phyloP scores from a whole-genome alignment of 2,113 vertebrate genomes.

The Silurus asotus region DNA sequence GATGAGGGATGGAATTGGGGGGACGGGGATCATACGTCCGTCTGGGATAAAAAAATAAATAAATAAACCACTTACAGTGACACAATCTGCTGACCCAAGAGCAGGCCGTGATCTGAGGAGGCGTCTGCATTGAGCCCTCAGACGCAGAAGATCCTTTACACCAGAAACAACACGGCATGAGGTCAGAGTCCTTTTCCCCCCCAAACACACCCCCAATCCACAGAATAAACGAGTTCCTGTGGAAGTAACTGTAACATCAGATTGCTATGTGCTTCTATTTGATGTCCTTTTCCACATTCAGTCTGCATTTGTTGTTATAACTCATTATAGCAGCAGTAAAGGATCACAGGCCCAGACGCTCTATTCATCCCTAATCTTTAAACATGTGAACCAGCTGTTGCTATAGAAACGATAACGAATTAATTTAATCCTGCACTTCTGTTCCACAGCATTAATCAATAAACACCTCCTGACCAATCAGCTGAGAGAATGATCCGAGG shows the following conservation, averaged over 20 bases:
- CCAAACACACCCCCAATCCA: neutral
- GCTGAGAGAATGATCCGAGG: neutral
- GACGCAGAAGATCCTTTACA: conserved; percentile 42
- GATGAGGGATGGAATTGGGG: neutral
- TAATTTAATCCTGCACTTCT: no score
- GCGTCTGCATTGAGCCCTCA: conserved; percentile 58
- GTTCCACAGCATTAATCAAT: neutral
- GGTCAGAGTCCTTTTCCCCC: neutral
- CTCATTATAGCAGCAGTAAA: no score
- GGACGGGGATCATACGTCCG: neutral
- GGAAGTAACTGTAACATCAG: no score
- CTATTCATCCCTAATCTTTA: no score
- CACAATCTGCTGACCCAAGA: conserved; percentile 66
- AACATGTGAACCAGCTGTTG: neutral
- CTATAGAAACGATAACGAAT: neutral
- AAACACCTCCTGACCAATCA: neutral
- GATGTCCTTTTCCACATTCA: no score
- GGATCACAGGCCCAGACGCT: no score
- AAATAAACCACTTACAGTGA: conserved; percentile 57
- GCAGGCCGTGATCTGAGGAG: conserved; percentile 62
- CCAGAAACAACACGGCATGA: neutral
- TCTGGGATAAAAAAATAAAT: neutral
- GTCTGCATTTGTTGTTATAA: no score
- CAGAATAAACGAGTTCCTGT: neutral
- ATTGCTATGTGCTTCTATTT: no score